Conservation (phyloP, 2,113 vertebrate genomes). For the Mesembrinibis cayennensis region DNA sequence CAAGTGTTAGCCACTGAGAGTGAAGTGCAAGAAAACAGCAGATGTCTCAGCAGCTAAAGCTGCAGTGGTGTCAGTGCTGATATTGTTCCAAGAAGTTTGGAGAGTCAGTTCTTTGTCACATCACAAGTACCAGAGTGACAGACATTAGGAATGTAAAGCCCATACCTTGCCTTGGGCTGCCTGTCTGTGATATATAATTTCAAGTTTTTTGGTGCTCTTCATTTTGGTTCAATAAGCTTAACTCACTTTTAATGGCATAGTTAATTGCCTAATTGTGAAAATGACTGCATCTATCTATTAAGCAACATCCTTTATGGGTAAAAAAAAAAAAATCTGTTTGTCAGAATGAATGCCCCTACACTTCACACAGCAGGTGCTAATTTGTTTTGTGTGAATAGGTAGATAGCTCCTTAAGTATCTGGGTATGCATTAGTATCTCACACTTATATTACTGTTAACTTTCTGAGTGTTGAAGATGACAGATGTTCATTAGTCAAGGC, state of each 20-base stretch:
- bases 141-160: not conserved
- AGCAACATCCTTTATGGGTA: not conserved
- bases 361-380: not conserved
- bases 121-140: not conserved
- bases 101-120: not conserved
- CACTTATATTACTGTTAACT: not conserved
- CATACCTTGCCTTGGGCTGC: not conserved
- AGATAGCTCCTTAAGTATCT: not conserved
- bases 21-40: not conserved
- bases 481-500: constrained; percentile 17
- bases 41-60: not conserved
- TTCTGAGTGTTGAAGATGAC: not conserved
- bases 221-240: not conserved
- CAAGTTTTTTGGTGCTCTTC: not conserved
- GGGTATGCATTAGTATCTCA: not conserved
- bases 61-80: not conserved
- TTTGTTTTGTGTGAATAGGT: not conserved
- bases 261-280: constrained; percentile 13
- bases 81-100: not conserved
- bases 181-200: not conserved
- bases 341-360: not conserved
- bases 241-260: not conserved
- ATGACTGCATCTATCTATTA: not conserved
- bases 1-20: not conserved
- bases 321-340: not conserved